Base-by-base conservation (phyloP, 2,888 invertebrate species). In the Abscondita cerata region DNA sequence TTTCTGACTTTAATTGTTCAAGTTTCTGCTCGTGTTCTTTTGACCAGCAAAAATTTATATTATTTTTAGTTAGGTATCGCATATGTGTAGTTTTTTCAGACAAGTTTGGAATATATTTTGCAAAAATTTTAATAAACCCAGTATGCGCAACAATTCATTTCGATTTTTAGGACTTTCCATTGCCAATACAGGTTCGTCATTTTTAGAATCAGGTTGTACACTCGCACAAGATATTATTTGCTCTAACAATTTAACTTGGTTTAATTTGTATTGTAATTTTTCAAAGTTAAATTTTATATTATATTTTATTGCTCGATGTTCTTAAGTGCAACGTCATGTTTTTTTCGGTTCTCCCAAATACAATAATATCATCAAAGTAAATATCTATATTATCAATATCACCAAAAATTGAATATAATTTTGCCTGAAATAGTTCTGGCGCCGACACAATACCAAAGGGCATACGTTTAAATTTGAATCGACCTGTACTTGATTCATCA, bases 401-500 rank as follows among this genome's bases (percentile, higher is more conserved):
- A 12, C 55, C 61, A 44, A 71, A 70, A n/a, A 69, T 59, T 15
- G 64, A 36, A 11, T 60, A 46, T 54, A 68, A 62, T 34, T 51
- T 53, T 19, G 6, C 25, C 19, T 74, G 71, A 59, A 70, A 74
- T 8, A 70, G 52, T 66, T 73, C 72, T 31, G 72, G 64, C 1
- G 72, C 70, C 33, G 63, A 62, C 6, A 52, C 59, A 15, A 72
- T 54, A 12, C 73, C 72, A 60, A 65, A 73, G 0, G 72, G 70
- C 65, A 75, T 25, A 71, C 51, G 4, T 71, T 73, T 48, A 73
- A 71, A 0, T 70, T 71, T 1, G 72, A 73, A 44, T n/a, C n/a
- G n/a, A n/a, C n/a, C n/a, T 69, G 70, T 64, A 36, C 71, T 71
- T 41, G 65, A 48, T 9, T 70, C 68, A 6, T 57, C 56, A 0